phyloP scores from a whole-genome alignment of 2,113 vertebrate species.

The Dipodomys ordii region DNA sequence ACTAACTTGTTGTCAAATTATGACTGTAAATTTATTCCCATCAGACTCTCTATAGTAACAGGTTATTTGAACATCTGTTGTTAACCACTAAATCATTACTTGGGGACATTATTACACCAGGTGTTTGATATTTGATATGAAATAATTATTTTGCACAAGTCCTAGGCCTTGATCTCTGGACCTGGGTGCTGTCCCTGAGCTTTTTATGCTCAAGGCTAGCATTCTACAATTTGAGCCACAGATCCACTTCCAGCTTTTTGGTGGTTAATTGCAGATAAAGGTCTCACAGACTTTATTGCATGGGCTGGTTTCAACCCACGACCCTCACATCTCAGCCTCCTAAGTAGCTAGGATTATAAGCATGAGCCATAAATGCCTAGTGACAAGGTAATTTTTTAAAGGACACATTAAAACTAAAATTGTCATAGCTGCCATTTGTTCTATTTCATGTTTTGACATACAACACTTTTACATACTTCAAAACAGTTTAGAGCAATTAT shows the following conservation, averaged over 20 bases:
- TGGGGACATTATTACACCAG: neutral
- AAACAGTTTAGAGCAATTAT: slow-evolving; percentile 56
- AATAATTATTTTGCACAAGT: too few relatives aligned
- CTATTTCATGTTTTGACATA: slow-evolving; percentile 31
- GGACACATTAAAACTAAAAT: neutral
- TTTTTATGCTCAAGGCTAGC: too few relatives aligned
- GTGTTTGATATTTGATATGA: neutral
- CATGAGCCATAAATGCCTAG: too few relatives aligned
- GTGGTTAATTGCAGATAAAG: too few relatives aligned
- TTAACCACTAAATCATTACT: slow-evolving; percentile 50
- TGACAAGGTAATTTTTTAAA: slow-evolving; percentile 46
- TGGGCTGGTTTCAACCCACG: too few relatives aligned
- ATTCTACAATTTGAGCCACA: too few relatives aligned
- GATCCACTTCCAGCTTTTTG: too few relatives aligned
- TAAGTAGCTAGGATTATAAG: too few relatives aligned
- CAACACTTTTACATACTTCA: neutral
- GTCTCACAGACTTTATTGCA: too few relatives aligned
- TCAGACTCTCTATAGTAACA: neutral
- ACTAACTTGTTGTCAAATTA: neutral
- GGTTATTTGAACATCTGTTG: slow-evolving; percentile 26
- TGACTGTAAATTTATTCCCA: slow-evolving; percentile 15
- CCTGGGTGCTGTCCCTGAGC: too few relatives aligned
- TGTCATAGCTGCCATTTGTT: slow-evolving; percentile 29
- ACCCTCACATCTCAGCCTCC: too few relatives aligned
- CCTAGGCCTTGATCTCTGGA: too few relatives aligned